Evolutionary conservation across 1,140 invertebrate species (phyloP).

Genomic region (Panulirus ornatus): DNA sequence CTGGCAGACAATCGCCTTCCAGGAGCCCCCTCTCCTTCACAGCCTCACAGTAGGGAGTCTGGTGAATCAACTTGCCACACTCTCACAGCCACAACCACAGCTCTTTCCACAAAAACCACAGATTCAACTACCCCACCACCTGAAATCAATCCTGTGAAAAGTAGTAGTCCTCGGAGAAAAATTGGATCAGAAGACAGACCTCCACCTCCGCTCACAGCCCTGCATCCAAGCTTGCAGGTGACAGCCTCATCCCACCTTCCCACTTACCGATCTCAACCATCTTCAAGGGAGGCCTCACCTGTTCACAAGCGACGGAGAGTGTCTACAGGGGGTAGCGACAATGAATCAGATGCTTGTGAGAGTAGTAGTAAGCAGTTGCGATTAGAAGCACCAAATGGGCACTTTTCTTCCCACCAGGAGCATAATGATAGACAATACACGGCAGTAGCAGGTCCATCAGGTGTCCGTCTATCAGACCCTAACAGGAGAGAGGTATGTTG

Average conservation of each 20-base stretch:
- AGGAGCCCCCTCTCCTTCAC: constrained; percentile 38
- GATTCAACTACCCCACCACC: constrained; percentile 35
- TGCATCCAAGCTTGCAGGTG: constrained; percentile 48
- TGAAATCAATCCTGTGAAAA: constrained; percentile 37
- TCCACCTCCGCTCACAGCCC: constrained; percentile 51
- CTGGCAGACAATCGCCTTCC: constrained; percentile 86
- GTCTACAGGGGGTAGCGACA: constrained; percentile 52
- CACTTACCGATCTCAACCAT: constrained; percentile 44
- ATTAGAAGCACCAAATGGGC: constrained; percentile 51
- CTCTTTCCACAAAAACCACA: constrained; percentile 41
- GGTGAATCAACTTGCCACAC: constrained; percentile 17
- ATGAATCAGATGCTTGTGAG: constrained; percentile 44
- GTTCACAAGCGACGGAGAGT: constrained; percentile 63
- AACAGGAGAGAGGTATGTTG: constrained; percentile 58
- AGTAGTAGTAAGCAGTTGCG: constrained; percentile 26
- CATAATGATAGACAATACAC: constrained; percentile 32
- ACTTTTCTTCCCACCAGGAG: constrained; percentile 45
- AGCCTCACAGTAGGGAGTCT: constrained; percentile 32
- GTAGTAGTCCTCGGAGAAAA: constrained; percentile 47
- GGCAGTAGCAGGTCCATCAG: constrained; percentile 46
- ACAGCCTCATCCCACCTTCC: constrained; percentile 48
- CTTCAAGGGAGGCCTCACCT: constrained; percentile 63
- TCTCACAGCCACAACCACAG: constrained; percentile 37
- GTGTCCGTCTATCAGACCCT: constrained; percentile 26
- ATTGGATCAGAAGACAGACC: constrained; percentile 59